These are phyloP conservation scores for Paguma larvata DNA, from an alignment of 2,797 vertebrate species.

Conservation along the genomic window DNA sequence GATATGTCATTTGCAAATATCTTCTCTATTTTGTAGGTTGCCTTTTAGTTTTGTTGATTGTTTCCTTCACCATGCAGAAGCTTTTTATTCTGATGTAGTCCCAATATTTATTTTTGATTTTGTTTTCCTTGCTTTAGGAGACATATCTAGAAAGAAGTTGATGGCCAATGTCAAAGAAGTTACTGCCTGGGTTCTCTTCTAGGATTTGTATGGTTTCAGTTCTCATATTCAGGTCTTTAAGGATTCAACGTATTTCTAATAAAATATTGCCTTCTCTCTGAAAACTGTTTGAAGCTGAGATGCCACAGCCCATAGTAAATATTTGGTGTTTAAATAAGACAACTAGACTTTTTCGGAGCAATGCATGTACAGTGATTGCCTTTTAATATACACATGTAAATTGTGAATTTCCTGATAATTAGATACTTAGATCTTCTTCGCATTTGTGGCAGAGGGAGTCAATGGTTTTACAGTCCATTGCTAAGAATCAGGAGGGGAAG, in stretches of 20 bases:
- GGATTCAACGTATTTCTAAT: constrained; percentile 16
- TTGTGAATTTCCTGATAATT: constrained; percentile 27
- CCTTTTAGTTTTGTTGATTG: neutral
- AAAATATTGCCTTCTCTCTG: neutral
- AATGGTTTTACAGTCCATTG: neutral
- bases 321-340: constrained; percentile 37
- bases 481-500: neutral
- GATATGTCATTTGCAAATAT: neutral
- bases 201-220: neutral
- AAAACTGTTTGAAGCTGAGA: constrained; percentile 1
- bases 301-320: neutral
- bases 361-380: neutral
- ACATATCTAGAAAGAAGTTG: neutral
- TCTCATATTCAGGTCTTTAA: neutral
- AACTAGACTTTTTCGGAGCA: neutral
- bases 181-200: neutral
- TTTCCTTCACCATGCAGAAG: neutral
- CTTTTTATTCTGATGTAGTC: neutral
- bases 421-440: neutral
- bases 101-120: neutral
- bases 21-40: neutral
- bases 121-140: neutral
- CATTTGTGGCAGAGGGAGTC: neutral
- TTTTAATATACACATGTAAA: constrained; percentile 39
- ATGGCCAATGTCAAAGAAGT: neutral